Percentiles rank a stretch among this genome's conserved stretches.
Evolutionary conservation across 1,140 invertebrate genomes (phyloP).

Genomic region (Steinernema khuongi): DNA sequence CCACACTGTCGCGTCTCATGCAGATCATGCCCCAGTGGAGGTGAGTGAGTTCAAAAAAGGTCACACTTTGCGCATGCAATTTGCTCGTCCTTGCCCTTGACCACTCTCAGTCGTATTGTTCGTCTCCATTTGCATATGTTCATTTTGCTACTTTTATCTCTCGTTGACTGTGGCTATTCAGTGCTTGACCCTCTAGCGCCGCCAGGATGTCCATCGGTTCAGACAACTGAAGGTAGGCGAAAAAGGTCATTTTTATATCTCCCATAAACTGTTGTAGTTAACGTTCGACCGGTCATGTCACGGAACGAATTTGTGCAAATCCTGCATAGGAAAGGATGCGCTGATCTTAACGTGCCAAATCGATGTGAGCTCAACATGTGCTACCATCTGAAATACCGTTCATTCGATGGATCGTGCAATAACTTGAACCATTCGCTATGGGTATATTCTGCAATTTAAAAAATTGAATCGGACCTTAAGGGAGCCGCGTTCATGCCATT

Average conservation of each 20-base stretch:
- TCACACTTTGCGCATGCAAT: constrained; percentile 16
- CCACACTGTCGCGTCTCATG: constrained; percentile 25
- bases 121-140: neutral
- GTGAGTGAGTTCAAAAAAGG: constrained; percentile 4
- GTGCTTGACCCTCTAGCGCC: neutral
- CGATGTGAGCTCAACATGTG: constrained; percentile 33
- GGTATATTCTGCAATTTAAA: constrained; percentile 12
- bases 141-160: neutral
- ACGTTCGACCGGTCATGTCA: neutral
- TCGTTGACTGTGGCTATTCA: neutral
- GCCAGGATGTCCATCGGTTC: constrained; percentile 22
- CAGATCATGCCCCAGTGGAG: neutral
- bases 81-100: constrained; percentile 18
- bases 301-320: neutral
- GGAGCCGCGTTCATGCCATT: constrained; percentile 84
- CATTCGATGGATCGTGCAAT: constrained; percentile 87
- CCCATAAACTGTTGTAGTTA: neutral
- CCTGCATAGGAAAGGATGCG: constrained; percentile 7
- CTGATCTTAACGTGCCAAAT: constrained; percentile 17
- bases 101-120: neutral
- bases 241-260: neutral
- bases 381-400: constrained; percentile 70
- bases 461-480: constrained; percentile 71
- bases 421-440: constrained; percentile 72
- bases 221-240: neutral